phyloP scores from a whole-genome alignment of 1,140 invertebrate genomes.

The Nautilus pompilius region DNA sequence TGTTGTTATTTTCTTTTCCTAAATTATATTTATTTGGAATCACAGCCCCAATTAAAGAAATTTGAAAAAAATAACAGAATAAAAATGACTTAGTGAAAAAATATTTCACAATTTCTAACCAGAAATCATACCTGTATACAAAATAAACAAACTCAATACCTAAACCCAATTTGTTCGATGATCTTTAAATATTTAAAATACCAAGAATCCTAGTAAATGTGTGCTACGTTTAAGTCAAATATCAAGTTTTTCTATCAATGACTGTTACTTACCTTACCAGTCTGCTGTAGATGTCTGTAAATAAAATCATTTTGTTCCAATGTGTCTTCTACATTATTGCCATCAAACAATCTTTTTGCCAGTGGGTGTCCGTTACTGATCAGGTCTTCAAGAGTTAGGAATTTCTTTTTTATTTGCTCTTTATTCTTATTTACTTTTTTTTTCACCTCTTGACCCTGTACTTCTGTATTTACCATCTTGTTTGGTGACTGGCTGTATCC shows the following conservation, averaged over 20 bases:
- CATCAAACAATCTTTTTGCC: conserved; percentile 20
- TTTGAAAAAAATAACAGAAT: too few species aligned
- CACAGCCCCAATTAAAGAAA: too few species aligned
- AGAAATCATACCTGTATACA: not conserved
- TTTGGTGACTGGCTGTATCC: not conserved
- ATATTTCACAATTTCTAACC: too few species aligned
- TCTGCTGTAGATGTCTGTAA: conserved; percentile 31
- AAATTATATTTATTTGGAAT: too few species aligned
- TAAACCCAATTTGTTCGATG: not conserved
- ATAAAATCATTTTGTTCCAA: not conserved
- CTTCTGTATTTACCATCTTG: not conserved
- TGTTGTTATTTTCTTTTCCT: too few species aligned
- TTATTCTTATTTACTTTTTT: not conserved
- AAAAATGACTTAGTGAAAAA: too few species aligned
- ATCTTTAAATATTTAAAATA: too few species aligned
- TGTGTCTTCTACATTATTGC: conserved; percentile 1
- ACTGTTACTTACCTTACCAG: conserved; percentile 36
- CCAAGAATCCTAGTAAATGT: too few species aligned
- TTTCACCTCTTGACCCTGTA: not conserved
- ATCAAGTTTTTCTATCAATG: too few species aligned
- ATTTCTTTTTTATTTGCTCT: conserved; percentile 15
- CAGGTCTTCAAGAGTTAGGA: conserved; percentile 27
- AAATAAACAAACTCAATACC: not conserved
- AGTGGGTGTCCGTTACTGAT: conserved; percentile 21
- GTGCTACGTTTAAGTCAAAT: too few species aligned